These are phyloP conservation scores for Scopus umbretta DNA, from an alignment of 2,113 vertebrate genomes.

Conservation along the genomic window DNA sequence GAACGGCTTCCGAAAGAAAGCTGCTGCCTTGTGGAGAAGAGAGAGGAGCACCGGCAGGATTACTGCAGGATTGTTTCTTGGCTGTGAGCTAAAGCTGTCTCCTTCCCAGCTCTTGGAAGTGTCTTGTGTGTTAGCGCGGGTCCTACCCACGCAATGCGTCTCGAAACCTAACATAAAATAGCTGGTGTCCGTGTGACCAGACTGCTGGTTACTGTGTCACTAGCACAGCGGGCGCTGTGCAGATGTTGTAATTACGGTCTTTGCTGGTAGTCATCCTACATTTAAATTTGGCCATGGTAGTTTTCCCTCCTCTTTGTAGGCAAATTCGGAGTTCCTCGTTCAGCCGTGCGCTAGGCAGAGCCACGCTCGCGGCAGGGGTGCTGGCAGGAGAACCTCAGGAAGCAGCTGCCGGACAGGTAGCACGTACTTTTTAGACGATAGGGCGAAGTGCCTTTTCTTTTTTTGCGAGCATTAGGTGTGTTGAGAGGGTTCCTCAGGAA, in stretches of 20 bases:
- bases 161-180: not conserved
- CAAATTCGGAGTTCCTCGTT: not conserved
- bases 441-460: not conserved
- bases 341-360: fast-evolving
- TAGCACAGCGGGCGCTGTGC: not conserved
- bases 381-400: not conserved
- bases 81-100: not conserved
- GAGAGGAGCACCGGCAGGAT: not conserved
- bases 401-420: not conserved
- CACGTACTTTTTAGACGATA: fast-evolving
- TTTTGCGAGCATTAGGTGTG: fast-evolving
- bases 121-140: not conserved
- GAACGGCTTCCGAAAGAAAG: not conserved
- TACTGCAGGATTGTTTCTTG: not conserved
- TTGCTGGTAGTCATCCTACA: not conserved
- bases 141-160: not conserved
- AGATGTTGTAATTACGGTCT: not conserved
- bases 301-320: not conserved
- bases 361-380: not conserved
- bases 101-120: not conserved
- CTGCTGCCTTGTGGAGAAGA: not conserved
- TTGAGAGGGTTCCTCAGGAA: not conserved
- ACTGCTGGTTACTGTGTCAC: not conserved
- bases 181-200: not conserved
- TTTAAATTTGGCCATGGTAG: not conserved